phyloP scores from a whole-genome alignment of 2,113 vertebrate species.

The Melanotaenia duboulayi region DNA sequence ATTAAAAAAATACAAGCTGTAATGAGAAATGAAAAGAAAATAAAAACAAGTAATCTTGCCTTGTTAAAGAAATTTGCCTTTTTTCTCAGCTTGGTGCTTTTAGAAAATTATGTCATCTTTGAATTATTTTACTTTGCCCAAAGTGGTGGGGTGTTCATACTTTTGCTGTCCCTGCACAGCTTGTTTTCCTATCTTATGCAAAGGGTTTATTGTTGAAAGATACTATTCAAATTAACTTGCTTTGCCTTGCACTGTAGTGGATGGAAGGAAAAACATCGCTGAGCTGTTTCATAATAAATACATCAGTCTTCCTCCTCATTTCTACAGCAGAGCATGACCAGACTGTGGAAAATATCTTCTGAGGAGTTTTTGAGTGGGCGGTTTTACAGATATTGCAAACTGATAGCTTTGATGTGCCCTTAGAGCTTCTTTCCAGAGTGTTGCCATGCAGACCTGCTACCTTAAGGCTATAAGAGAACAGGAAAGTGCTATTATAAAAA shows the following conservation, averaged over 20 bases:
- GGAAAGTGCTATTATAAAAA: slow-evolving; percentile 47
- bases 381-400: slow-evolving; percentile 32
- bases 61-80: too few relatives aligned
- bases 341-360: slow-evolving; percentile 27
- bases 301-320: slow-evolving; percentile 12
- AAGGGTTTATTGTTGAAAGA: slow-evolving; percentile 13
- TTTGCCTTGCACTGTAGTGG: not conserved
- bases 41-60: too few relatives aligned
- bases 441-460: slow-evolving; percentile 60
- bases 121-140: not conserved
- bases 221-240: not conserved
- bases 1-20: too few relatives aligned
- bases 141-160: not conserved
- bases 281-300: slow-evolving; percentile 9
- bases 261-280: not conserved
- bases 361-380: slow-evolving; percentile 26
- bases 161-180: not conserved
- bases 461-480: slow-evolving; percentile 47
- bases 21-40: too few relatives aligned
- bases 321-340: not conserved
- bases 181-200: not conserved
- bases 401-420: slow-evolving; percentile 5
- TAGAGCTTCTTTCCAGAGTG: slow-evolving; percentile 43
- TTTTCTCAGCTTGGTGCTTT: too few relatives aligned
- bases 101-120: too few relatives aligned